A percentile compares a stretch with the other conserved stretches of the same genome.
Conservation (phyloP, 2,113 vertebrate species). For the Poicephalus meyeri region DNA sequence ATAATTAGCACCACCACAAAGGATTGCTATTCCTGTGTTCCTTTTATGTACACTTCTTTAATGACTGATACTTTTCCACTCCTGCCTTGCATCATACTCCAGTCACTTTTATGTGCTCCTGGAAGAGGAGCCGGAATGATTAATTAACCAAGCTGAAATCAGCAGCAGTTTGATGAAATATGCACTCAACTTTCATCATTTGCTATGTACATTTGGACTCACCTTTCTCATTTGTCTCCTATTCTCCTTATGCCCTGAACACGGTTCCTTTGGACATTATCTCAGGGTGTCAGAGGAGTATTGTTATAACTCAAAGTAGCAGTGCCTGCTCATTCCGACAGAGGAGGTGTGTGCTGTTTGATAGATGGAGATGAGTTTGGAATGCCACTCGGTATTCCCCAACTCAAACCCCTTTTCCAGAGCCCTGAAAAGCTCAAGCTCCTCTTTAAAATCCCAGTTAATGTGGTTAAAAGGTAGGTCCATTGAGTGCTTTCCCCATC, state of each 20-base stretch:
- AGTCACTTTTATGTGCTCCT: constrained; percentile 31
- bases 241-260: constrained; percentile 9
- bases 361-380: neutral
- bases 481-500: neutral
- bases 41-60: constrained; percentile 33
- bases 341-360: neutral
- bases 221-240: constrained; percentile 52
- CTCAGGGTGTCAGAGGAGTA: constrained; percentile 3
- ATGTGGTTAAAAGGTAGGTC: neutral
- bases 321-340: neutral
- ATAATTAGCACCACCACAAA: constrained; percentile 45
- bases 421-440: neutral
- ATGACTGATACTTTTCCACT: constrained; percentile 36
- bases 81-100: constrained; percentile 29
- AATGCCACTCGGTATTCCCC: neutral
- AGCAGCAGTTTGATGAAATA: constrained; percentile 57
- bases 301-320: neutral
- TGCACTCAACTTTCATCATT: constrained; percentile 53
- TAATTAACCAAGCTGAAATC: constrained; percentile 55
- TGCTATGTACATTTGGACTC: neutral
- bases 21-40: constrained; percentile 16
- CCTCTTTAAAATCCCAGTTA: neutral
- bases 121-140: constrained; percentile 44
- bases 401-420: neutral
- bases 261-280: constrained; percentile 39